Base-by-base conservation (phyloP, 37 sponge, comb jelly and placozoan genomes). In the Eunapius fragilis region DNA sequence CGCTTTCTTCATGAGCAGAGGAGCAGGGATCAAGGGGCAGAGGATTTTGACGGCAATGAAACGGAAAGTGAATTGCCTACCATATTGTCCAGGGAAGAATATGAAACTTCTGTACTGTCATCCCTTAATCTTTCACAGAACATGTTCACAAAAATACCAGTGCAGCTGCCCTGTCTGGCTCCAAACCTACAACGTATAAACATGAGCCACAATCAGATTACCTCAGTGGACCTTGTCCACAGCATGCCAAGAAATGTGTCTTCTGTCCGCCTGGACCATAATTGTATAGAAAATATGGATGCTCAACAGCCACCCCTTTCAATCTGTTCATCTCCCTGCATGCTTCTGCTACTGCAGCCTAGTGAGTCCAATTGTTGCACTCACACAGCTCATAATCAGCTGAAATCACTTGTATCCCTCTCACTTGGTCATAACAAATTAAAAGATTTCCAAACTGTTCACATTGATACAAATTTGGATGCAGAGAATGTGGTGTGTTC, bases 101-200 rank as follows among this genome's bases (percentile, higher is more conserved):
- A 17, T 58, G 58, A 58, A 58, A 58, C 58, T 17, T 58, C 58
- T 58, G 58, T 11, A 19, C 17, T 58, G 58, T 58, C 14, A 1
- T 58, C 58, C 27, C 85, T 96, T 26, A 82, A 91, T 37, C 77
- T 96, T 24, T 91, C 94, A 25, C 68, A 88, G 27, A 96, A 96
- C 48, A 11, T 25, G n/a, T 80, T 96, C 25, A 69, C 73, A 0
- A 37, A 73, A 58, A 78, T 96, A 25, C 96, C 96, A 0, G 81
- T 74, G 37, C 87, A 92, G 69, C 69, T 96, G 12, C 87, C 96
- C 49, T 96, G 96, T 49, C 87, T 96, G n/a, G 88, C 89, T 58
- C 96, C 96, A 19, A 93, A 96, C 26, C 82, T 96, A 19, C 37
- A 72, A 5, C 79, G 85, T 3, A 71, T 96, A 23, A 81, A 91